These are phyloP conservation scores for Tetramorium parvispinum DNA, from an alignment of 1,140 invertebrate species.

Conservation along the genomic window DNA sequence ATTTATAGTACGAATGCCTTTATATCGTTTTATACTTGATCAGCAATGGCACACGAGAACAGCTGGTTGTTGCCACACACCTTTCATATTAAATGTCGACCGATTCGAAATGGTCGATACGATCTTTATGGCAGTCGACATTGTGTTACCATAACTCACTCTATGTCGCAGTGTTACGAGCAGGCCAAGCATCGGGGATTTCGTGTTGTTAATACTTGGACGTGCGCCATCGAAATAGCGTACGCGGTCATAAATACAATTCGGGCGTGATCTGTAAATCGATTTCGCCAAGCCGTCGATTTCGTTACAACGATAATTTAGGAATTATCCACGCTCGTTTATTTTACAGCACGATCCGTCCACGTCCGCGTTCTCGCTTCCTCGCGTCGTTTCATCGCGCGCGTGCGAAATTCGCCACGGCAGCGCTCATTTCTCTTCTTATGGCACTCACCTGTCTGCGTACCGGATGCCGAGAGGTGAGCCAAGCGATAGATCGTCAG, in stretches of 20 bases:
- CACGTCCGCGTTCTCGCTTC: not conserved
- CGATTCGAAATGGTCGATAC: slow-evolving; percentile 55
- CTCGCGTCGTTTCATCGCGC: not conserved
- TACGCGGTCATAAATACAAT: slow-evolving; percentile 37
- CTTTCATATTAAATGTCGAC: slow-evolving; percentile 27
- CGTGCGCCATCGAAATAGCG: not conserved
- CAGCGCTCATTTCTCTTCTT: not conserved
- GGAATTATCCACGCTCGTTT: not conserved
- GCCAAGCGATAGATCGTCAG: slow-evolving; percentile 83
- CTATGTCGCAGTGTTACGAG: not conserved
- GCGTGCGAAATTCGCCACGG: not conserved
- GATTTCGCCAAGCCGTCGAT: not conserved
- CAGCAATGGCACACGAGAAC: slow-evolving; percentile 25
- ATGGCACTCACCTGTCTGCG: slow-evolving; percentile 78
- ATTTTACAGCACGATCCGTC: not conserved
- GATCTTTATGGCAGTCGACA: slow-evolving; percentile 55
- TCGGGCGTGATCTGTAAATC: slow-evolving; percentile 41
- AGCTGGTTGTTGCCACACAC: slow-evolving; percentile 22
- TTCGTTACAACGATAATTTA: not conserved
- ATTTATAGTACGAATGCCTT: slow-evolving; percentile 22
- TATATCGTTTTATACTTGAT: not conserved
- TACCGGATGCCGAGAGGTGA: slow-evolving; percentile 80
- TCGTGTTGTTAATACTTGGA: slow-evolving; percentile 50
- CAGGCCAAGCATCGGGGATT: not conserved
- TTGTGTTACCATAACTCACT: slow-evolving; percentile 55